phyloP scores from a whole-genome alignment of 2,113 vertebrate genomes.

The Aldabrachelys gigantea region DNA sequence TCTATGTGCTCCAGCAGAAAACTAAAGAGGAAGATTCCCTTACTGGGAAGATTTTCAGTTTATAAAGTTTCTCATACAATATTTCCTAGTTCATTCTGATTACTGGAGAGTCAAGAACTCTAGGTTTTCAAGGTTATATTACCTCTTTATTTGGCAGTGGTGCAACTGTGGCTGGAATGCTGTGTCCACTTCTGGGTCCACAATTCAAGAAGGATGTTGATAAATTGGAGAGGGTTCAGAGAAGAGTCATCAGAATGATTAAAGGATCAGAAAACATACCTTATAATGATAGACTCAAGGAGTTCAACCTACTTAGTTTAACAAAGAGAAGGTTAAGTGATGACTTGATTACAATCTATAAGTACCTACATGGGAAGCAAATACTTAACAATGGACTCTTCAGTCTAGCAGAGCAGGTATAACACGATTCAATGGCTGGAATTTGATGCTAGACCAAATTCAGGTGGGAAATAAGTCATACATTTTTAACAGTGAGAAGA shows the following conservation, averaged over 20 bases:
- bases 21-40: rapidly evolving
- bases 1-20: neutral
- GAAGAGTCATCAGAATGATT: neutral
- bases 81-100: neutral
- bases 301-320: neutral
- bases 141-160: neutral
- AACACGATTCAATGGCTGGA: neutral
- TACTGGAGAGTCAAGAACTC: neutral
- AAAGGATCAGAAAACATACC: neutral
- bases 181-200: neutral
- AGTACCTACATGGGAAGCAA: neutral
- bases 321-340: neutral
- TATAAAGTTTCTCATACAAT: neutral
- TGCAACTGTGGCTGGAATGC: too few relatives aligned
- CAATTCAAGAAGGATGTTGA: neutral
- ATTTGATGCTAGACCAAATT: neutral
- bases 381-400: neutral
- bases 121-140: neutral
- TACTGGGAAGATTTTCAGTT: neutral
- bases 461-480: neutral
- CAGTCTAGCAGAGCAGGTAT: neutral
- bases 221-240: neutral
- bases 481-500: neutral
- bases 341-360: neutral
- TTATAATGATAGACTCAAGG: neutral